Evolutionary conservation across 1,140 invertebrate species (phyloP), one percentile per base, ranked within the genome.

Genomic region (Meloidogyne hapla): DNA sequence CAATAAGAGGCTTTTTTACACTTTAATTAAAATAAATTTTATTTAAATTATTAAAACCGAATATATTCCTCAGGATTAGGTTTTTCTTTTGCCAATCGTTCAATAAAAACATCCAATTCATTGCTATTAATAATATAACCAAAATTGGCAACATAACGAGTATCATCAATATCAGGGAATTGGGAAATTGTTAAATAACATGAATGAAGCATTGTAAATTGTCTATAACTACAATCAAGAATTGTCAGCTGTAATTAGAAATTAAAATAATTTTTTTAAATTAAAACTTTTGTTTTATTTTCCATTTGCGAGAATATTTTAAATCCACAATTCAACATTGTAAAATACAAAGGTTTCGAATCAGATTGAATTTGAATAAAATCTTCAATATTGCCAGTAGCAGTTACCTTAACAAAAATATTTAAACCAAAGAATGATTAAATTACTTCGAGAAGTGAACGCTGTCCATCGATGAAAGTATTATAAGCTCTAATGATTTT

Each of bases 51-150:
- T 33, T 4, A 33, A 42, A 42, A 67, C 65, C 65, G n/a, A 18
- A 67, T 67, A 42, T 67, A 67, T 42, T 67, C 65, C 9, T 67
- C 28, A 6, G 65, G 65, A 42, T 67, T 42, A 33, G 28, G 18
- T 42, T 42, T 33, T 0, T 42, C 65, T n/a, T 8, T 42, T 33
- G 65, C 28, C 15, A 67, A 21, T 18, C 6, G n/a, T 18, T 18
- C 15, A 42, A 67, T 12, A 33, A 67, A 42, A n/a, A 5, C 4
- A 33, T 67, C 65, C 21, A 67, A 42, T 42, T 67, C 28, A 42
- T 67, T 23, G 4, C 18, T 33, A 9, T 67, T 21, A 42, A 25
- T 67, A 33, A 25, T 8, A 42, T 67, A 42, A 42, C 65, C 65
- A 42, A 67, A 38, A 42, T 67, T 67, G 8, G 5, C 28, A 4